Percentiles rank a stretch among this genome's conserved stretches.
These are phyloP conservation scores for Drosophila pandora DNA, from an alignment of 1,140 invertebrate genomes.

Conservation along the genomic window DNA sequence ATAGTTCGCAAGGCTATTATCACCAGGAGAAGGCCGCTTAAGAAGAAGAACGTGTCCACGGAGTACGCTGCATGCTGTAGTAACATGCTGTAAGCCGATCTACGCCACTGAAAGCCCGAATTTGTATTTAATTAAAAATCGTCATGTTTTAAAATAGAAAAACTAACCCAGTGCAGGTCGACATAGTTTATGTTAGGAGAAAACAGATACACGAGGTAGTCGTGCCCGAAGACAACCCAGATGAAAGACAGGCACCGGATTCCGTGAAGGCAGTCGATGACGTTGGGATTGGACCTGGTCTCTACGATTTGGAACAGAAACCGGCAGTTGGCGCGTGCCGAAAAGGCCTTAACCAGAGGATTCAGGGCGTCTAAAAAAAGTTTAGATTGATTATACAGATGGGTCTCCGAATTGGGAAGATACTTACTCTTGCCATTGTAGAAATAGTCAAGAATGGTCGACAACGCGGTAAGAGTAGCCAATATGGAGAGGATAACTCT, in stretches of 20 bases:
- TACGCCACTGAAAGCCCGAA: conserved; percentile 52
- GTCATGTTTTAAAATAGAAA: not conserved
- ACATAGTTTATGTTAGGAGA: conserved; percentile 63
- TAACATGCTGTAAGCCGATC: conserved; percentile 85
- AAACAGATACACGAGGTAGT: conserved; percentile 62
- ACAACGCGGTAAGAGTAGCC: conserved; percentile 12
- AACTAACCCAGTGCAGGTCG: conserved; percentile 7
- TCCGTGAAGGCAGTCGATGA: conserved; percentile 85
- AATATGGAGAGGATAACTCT: conserved; percentile 55
- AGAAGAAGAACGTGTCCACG: conserved; percentile 96
- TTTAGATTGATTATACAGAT: not conserved
- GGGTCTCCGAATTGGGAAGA: accelerated
- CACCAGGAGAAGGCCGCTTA: conserved; percentile 88
- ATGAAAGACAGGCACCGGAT: conserved; percentile 86
- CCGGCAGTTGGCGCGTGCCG: conserved; percentile 46
- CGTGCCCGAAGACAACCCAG: conserved; percentile 88
- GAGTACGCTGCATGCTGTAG: conserved; percentile 88
- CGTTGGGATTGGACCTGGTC: conserved; percentile 51
- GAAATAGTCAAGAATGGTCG: conserved; percentile 57
- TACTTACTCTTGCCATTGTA: conserved; percentile 39
- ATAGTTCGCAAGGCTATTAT: conserved; percentile 87
- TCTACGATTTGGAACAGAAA: conserved; percentile 42
- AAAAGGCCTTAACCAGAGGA: conserved; percentile 44
- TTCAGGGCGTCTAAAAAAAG: conserved; percentile 29
- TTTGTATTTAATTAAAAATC: not conserved